These are phyloP conservation scores for Asarcornis scutulata DNA, from an alignment of 2,113 vertebrate genomes.

Conservation along the genomic window DNA sequence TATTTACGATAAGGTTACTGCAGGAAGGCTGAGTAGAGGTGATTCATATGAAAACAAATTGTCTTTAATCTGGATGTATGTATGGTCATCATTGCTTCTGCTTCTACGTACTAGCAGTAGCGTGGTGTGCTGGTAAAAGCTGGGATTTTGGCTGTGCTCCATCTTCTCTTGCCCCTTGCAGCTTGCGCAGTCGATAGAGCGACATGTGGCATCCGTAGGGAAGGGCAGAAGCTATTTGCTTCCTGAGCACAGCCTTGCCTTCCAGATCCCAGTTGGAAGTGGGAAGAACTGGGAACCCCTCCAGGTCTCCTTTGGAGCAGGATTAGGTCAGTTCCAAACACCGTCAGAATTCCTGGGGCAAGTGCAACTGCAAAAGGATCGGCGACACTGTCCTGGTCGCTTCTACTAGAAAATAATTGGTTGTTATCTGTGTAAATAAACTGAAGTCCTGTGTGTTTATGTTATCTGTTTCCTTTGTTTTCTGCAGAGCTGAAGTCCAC, in stretches of 20 bases:
- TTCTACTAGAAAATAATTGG: neutral
- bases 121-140: rapidly evolving
- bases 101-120: neutral
- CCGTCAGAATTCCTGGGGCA: neutral
- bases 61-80: neutral
- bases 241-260: neutral
- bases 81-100: neutral
- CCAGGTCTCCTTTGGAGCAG: neutral
- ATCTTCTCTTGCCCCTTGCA: neutral
- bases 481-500: neutral
- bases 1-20: neutral
- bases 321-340: neutral
- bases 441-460: neutral
- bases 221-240: neutral
- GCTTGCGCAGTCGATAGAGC: neutral
- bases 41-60: neutral
- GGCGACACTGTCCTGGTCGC: neutral
- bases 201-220: neutral
- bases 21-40: neutral
- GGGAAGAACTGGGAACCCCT: neutral
- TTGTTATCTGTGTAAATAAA: neutral
- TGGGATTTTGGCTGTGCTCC: neutral
- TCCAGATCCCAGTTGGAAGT: neutral
- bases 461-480: neutral
- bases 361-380: neutral